A percentile compares a stretch with the other conserved stretches of the same genome.
phyloP scores from a whole-genome alignment of 2,888 invertebrate species.

The Heliconius ethilla region DNA sequence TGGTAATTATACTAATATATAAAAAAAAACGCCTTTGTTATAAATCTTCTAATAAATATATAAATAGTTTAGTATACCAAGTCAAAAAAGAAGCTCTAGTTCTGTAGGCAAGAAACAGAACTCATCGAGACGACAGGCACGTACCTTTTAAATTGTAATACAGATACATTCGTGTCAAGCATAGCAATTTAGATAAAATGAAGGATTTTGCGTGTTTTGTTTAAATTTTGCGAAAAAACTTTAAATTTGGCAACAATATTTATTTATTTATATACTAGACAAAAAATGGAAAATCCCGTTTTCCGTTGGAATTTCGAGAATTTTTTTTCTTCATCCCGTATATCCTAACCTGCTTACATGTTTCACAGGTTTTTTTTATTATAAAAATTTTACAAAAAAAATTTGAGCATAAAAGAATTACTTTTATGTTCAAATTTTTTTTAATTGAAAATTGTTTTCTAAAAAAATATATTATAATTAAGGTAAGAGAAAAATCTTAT shows the following conservation, averaged over 20 bases:
- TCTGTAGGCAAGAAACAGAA: neutral
- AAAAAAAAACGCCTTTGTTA: neutral
- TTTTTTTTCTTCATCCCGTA: too few relatives aligned
- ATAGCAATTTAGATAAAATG: conserved; percentile 9
- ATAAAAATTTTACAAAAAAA: too few relatives aligned
- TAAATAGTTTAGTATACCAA: neutral
- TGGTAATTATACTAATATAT: neutral
- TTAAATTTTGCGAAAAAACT: neutral
- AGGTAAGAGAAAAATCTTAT: too few relatives aligned
- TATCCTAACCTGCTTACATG: too few relatives aligned
- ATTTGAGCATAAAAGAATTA: too few relatives aligned
- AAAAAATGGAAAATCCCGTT: too few relatives aligned
- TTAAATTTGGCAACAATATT: neutral
- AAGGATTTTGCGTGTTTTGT: neutral
- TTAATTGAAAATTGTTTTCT: too few relatives aligned
- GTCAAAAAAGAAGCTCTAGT: neutral
- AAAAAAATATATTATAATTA: too few relatives aligned
- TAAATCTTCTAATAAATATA: neutral
- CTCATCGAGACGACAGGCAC: conserved; percentile 13
- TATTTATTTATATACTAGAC: neutral
- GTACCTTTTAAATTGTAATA: conserved; percentile 15
- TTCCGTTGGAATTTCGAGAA: too few relatives aligned
- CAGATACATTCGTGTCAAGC: conserved; percentile 22
- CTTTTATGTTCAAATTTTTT: too few relatives aligned
- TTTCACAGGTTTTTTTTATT: too few relatives aligned